Evolutionary conservation across 2,797 vertebrate genomes (phyloP), one percentile per base, ranked within the genome.

Genomic region (Gymnothorax javanicus): DNA sequence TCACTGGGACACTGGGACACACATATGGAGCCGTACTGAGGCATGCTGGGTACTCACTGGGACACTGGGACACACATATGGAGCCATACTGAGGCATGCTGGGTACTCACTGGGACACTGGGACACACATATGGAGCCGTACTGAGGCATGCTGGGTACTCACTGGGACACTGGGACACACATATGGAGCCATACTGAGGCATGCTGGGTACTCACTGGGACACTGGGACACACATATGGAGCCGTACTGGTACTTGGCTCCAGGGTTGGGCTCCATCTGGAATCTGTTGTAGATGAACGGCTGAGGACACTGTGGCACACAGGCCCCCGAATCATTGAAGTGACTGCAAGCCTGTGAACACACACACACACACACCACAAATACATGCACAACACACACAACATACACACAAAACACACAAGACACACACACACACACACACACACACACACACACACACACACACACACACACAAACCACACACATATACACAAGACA

Each of bases 161-260:
- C 56, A 82, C 17, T 69, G 17, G 75, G 15, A 83, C 67, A 75
- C n/a, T n/a, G n/a, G n/a, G n/a, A n/a, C n/a, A n/a, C n/a, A n/a
- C n/a, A n/a, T n/a, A n/a, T n/a, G n/a, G n/a, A n/a, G n/a, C n/a
- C n/a, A n/a, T n/a, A n/a, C n/a, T n/a, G 62, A 85, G 15, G 83
- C 43, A 12, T 54, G 27, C 7, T 58, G 43, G 17, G 2, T 20
- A 97, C 98, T 97, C 93, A 99, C 98, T 95, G 20, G 98, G 98
- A 88, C 98, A 99, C 90, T 96, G 96, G 88, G 96, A 96, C 1
- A 99, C 97, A 85, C 98, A 99, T 88, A 98, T 96, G 54, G 98
- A 97, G 89, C 98, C 98, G 0, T 97, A 99, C 90, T 98, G 97
- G 91, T 99, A 99, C 93, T 99, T 99, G 90, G 97, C 97, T 62